These are phyloP conservation scores for Motacilla alba DNA, from an alignment of 2,113 vertebrate species.

Conservation along the genomic window DNA sequence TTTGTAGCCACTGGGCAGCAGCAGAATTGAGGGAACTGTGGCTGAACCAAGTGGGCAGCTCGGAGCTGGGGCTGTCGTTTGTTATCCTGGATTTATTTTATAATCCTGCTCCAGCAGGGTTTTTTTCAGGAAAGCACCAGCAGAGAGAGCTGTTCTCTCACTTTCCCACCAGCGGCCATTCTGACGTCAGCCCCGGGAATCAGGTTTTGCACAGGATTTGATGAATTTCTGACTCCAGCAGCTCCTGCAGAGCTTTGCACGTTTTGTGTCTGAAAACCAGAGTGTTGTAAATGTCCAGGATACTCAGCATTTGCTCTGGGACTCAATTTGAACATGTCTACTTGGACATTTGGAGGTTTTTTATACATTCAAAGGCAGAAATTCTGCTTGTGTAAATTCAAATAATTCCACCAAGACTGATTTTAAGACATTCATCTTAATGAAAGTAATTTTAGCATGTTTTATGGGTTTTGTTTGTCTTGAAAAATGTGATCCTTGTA, in stretches of 20 bases:
- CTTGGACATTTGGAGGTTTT: not conserved
- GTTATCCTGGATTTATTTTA: not conserved
- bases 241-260: not conserved
- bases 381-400: not conserved
- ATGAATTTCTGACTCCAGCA: not conserved
- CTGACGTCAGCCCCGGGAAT: not conserved
- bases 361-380: not conserved
- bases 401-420: not conserved
- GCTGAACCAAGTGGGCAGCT: not conserved
- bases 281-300: not conserved
- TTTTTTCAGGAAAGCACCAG: slow-evolving; percentile 1
- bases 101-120: not conserved
- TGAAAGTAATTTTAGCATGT: not conserved
- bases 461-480: not conserved
- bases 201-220: not conserved
- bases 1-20: not conserved
- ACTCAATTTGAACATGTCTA: not conserved
- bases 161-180: not conserved
- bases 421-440: not conserved
- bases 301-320: not conserved
- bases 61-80: not conserved
- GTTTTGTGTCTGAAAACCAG: not conserved
- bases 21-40: not conserved
- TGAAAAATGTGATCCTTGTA: not conserved
- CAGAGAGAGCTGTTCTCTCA: slow-evolving; percentile 68